Base-by-base conservation (phyloP, 2,797 vertebrate genomes). In the Molossus molossus region DNA sequence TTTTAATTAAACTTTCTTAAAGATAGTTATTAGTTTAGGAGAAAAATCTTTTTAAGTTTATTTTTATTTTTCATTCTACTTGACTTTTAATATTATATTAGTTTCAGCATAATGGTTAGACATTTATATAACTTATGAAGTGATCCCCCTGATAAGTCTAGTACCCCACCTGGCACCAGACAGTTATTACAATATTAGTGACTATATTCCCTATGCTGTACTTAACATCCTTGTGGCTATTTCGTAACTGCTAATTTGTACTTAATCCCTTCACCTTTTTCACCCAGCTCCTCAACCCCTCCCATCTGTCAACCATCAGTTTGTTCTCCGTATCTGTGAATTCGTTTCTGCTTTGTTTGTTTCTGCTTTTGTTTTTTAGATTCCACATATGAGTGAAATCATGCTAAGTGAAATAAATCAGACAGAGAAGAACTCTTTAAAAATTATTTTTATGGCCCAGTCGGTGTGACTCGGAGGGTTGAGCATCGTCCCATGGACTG, bases 1-100 rank as follows among this genome's bases (percentile, higher is more conserved):
- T 94, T 77, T 73, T 13, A 75, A 75, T 75, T 94, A 29, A 12
- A n/a, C 45, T 90, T 77, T 37, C 40, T 62, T 70, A 60, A 73
- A 82, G 27, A 79, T 72, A 90, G 53, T 83, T 60, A 55, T 3
- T 50, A 67, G 18, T 45, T 82, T 27, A 58, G 12, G 33, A 65
- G 10, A 65, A 48, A 73, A 3, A 37, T 37, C 75, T 55, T n/a
- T 76, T 33, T 4, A 37, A 79, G 37, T 67, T 67, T 67, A 75
- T 33, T 55, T 55, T 55, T 21, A n/a, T 33, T 57, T 79, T 57
- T 79, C 11, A 12, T 79, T 57, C 23, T 18, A 14, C 12, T 37
- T 33, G 76, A 33, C 2, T n/a, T 57, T 79, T n/a, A 57, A 57
- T 57, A 57, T 79, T 33, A 57, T 55, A n/a, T 14, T 15, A 25